Percentiles rank a stretch among this genome's conserved stretches.
phyloP scores from a whole-genome alignment of 1,140 invertebrate genomes.

The Aleiodes sp. region DNA sequence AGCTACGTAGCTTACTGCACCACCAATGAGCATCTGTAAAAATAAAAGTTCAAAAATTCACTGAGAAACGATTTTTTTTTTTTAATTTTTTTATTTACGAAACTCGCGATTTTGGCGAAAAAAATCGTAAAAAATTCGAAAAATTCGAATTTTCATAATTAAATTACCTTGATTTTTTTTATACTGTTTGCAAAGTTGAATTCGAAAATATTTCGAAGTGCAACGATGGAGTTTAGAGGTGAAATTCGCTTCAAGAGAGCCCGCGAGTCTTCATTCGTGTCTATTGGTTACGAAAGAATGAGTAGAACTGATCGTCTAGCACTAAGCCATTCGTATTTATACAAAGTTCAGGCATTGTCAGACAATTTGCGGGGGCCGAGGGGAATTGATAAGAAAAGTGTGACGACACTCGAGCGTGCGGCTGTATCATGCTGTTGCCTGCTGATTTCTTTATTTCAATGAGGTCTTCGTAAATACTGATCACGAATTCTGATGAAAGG shows the following conservation, averaged over 20 bases:
- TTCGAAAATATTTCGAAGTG: not conserved
- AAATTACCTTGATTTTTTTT: constrained; percentile 1
- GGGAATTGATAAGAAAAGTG: not conserved
- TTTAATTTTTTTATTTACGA: not conserved
- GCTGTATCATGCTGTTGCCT: not conserved
- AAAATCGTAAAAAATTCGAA: not conserved
- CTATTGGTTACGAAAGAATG: not conserved
- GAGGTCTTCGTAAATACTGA: too few species aligned
- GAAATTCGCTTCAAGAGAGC: constrained; percentile 7
- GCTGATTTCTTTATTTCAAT: not conserved
- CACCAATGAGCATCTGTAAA: constrained; percentile 60
- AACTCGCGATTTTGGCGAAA: too few species aligned
- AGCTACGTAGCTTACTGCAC: constrained; percentile 74
- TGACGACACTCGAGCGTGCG: not conserved
- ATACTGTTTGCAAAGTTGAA: not conserved
- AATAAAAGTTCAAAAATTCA: constrained; percentile 22
- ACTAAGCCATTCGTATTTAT: constrained; percentile 2
- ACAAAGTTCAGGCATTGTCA: not conserved
- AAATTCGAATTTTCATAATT: not conserved
- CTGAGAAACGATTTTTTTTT: not conserved
- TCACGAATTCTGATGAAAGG: too few species aligned
- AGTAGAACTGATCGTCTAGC: constrained; percentile 12
- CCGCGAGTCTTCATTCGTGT: constrained; percentile 26
- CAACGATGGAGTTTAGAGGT: not conserved
- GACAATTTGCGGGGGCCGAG: not conserved